A percentile compares a stretch with the other conserved stretches of the same genome.
phyloP scores from a whole-genome alignment of 2,797 vertebrate species.

The Enteromius trimaculatus region DNA sequence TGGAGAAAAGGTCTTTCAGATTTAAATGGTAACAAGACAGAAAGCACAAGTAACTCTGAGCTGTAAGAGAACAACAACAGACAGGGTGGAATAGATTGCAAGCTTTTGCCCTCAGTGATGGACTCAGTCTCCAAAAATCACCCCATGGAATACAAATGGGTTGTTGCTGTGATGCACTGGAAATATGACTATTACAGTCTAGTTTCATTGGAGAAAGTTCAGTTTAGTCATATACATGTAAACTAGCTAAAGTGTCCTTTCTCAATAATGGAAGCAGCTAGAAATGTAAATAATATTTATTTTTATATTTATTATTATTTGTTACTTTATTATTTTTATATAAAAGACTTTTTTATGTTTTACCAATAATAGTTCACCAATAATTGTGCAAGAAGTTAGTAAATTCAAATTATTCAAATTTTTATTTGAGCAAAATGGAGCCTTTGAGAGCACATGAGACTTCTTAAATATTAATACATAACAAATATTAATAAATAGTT shows the following conservation, averaged over 20 bases:
- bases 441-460: too few species aligned
- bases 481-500: not conserved
- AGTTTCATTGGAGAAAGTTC: not conserved
- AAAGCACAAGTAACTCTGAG: conserved; percentile 6
- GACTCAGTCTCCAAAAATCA: not conserved
- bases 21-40: conserved; percentile 29
- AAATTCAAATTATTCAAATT: too few species aligned
- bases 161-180: not conserved
- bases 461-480: not conserved
- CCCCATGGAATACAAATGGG: conserved; percentile 6
- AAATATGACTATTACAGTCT: not conserved
- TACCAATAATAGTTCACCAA: too few species aligned
- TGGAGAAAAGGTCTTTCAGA: conserved; percentile 22
- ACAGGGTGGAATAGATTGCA: not conserved
- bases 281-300: not conserved
- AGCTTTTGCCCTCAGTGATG: not conserved
- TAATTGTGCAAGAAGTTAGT: too few species aligned
- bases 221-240: not conserved
- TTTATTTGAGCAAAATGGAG: too few species aligned
- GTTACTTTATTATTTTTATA: too few species aligned
- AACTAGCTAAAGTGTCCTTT: too few species aligned
- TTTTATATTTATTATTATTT: too few species aligned
- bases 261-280: too few species aligned
- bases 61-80: conserved; percentile 4
- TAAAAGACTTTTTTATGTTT: too few species aligned